Evolutionary conservation across 2,888 invertebrate species (phyloP), one percentile per base, ranked within the genome.

Genomic region (Lobophora halterata): DNA sequence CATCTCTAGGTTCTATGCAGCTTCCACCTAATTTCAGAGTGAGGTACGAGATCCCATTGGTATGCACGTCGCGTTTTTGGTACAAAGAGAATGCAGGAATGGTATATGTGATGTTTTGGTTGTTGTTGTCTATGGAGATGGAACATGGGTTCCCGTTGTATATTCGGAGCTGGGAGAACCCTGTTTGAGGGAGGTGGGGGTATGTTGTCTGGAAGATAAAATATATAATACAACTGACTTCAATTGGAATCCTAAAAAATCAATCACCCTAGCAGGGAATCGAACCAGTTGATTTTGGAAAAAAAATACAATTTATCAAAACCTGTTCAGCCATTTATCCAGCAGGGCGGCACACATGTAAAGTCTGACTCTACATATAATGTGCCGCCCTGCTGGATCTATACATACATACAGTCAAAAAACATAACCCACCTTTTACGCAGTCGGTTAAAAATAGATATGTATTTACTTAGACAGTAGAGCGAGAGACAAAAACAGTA

Each of bases 111-210:
- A 75, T 64, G 37, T 73, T 74, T 10, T 65, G 50, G 73, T 41
- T 77, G 36, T 90, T 88, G 20, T 77, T 77, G 10, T 90, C 79
- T 29, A 92, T 79, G 1, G 71, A 62, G 3, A 83, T 42, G 1
- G 78, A 65, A 41, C 89, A 89, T 5, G 75, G 69, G 30, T 88
- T 73, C 1, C 88, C 88, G 55, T 92, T 92, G 61, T 89, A 92
- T 31, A 93, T 72, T 27, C 92, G 78, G 2, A 92, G 48, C 70
- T 92, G 92, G 0, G 88, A 88, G 8, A 76, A 56, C 0, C 90
- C 91, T 1, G 62, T 40, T 10, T 79, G 61, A 0, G 92, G 92
- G 4, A 91, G 55, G 6, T 88, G 67, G 0, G 92, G 91, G 58
- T 90, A 90, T 0, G 91, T 90, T 44, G 77, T 71, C 90, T 91